phyloP scores from a whole-genome alignment of 2,888 invertebrate genomes.

The Ectemnius cavifrons region DNA sequence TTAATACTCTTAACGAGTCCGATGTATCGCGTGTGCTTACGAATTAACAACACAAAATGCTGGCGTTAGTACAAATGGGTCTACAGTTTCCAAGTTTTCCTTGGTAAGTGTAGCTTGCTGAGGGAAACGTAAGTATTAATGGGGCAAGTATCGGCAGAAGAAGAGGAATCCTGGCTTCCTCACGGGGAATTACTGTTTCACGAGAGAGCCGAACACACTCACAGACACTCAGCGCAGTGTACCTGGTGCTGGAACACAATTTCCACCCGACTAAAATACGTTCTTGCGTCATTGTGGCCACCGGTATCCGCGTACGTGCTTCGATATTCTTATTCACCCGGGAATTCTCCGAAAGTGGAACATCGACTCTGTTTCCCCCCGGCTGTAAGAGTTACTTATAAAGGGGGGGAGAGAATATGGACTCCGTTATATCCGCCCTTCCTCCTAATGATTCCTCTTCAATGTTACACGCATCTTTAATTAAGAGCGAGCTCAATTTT shows the following conservation, averaged over 20 bases:
- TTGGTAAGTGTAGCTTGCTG: not conserved
- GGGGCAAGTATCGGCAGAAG: not conserved
- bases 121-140: slow-evolving; percentile 1
- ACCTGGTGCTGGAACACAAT: not conserved
- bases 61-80: no score
- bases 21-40: no score
- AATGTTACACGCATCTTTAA: no score
- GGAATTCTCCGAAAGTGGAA: slow-evolving; percentile 4
- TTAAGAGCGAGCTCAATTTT: no score
- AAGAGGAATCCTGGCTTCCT: not conserved
- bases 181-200: not conserved
- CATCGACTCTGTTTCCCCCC: not conserved
- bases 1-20: no score
- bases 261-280: not conserved
- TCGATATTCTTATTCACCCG: slow-evolving; percentile 1
- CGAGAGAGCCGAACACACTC: no score
- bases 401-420: no score
- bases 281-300: not conserved
- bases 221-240: not conserved
- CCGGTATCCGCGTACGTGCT: not conserved
- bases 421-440: no score
- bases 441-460: no score
- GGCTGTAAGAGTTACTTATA: no score
- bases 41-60: no score
- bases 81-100: no score